Base-by-base conservation (phyloP, 2,797 vertebrate genomes). In the Podargus strigoides region DNA sequence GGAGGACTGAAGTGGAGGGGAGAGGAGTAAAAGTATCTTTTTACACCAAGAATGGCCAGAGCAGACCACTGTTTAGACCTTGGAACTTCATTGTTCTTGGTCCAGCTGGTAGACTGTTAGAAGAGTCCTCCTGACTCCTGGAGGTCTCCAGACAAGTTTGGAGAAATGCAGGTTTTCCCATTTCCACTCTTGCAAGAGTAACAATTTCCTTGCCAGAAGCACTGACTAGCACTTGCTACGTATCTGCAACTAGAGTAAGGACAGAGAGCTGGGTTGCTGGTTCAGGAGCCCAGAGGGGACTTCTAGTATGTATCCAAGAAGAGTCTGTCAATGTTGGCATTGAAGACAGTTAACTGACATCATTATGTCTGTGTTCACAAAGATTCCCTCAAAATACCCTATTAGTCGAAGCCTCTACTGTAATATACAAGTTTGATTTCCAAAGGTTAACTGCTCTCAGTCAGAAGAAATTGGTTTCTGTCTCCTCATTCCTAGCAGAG, bases 81-180 rank as follows among this genome's bases (percentile, higher is more conserved):
- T 92, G 84, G 53, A 92, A 90, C 52, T 95, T 91, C 68, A 70
- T 93, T 93, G 55, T 90, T 93, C 88, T 94, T 74, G n/a, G 39
- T 94, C 84, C 94, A 97, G 75, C 90, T 92, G 92, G 86, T 88
- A 94, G 47, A 23, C 32, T 63, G 41, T 55, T 91, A 84, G 77
- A 86, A 93, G 83, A 90, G 56, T 60, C 36, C 41, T 96, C 44
- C 68, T 77, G 75, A 74, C 70, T 89, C 52, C 60, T 82, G 81
- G n/a, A n/a, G 23, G 52, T 89, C 58, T 74, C 46, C 60, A 87
- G 49, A 73, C 49, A 77, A 72, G 68, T 93, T 85, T 91, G 76
- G 87, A 91, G 76, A 94, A 92, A 68, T 37, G 60, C 68, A 94
- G 76, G 73, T 94, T 96, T 94, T 95, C 76, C 66, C 58, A 60